Evolutionary conservation across 2,113 vertebrate species (phyloP).

Genomic region (Larimichthys polyactis): DNA sequence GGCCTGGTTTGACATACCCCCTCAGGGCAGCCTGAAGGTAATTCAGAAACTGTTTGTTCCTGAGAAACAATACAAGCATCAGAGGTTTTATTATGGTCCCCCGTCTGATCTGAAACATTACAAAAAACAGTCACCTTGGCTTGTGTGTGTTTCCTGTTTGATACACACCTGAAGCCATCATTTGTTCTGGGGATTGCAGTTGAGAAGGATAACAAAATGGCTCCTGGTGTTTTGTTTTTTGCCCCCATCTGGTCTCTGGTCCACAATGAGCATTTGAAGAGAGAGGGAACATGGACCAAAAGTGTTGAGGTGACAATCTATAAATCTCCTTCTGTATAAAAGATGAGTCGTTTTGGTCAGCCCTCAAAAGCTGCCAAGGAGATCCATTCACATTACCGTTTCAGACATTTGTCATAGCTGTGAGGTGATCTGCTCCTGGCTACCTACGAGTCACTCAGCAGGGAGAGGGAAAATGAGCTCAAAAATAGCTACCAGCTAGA

Average conservation of each 20-base stretch:
- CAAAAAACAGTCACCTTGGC: constrained; percentile 41
- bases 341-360: constrained; percentile 62
- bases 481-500: background rate
- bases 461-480: background rate
- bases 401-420: constrained; percentile 18
- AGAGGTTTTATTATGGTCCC: constrained; percentile 36
- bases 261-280: constrained; percentile 49
- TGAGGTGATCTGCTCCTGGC: constrained; percentile 1
- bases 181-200: constrained; percentile 70
- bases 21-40: constrained; percentile 43
- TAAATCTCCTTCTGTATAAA: constrained; percentile 84
- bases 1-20: constrained; percentile 34
- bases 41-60: constrained; percentile 39
- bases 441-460: background rate
- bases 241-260: constrained; percentile 89
- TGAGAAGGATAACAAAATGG: constrained; percentile 86
- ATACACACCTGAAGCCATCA: constrained; percentile 66
- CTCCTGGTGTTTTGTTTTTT: constrained; percentile 83
- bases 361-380: constrained; percentile 49
- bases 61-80: constrained; percentile 33
- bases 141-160: constrained; percentile 53
- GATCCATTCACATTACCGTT: constrained; percentile 59
- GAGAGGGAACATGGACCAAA: constrained; percentile 70
- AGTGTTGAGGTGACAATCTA: constrained; percentile 85
- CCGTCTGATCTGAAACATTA: constrained; percentile 39